These are phyloP conservation scores for Caranx ignobilis DNA, from an alignment of 2,113 vertebrate genomes.

Conservation along the genomic window DNA sequence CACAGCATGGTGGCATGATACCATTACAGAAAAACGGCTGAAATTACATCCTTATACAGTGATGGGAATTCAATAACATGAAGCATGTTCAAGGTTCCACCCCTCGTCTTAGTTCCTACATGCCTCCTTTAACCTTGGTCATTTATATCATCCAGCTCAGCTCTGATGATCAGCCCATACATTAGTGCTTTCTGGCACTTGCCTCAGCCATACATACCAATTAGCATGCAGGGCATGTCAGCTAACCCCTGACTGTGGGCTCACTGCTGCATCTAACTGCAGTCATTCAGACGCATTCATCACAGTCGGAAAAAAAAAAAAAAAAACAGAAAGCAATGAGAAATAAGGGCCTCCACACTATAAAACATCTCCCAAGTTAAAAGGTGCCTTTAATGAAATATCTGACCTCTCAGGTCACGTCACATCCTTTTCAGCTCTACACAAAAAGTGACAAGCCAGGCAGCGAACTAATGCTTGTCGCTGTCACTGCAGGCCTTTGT, in stretches of 20 bases:
- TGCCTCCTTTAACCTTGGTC: slow-evolving; percentile 41
- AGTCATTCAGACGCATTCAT: slow-evolving; percentile 45
- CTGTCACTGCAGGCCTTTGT: slow-evolving; percentile 19
- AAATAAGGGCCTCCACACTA: background rate
- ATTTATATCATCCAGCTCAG: slow-evolving; percentile 30
- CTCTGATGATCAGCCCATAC: slow-evolving; percentile 42
- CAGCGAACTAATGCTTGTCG: slow-evolving; percentile 19
- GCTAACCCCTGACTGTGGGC: slow-evolving; percentile 32
- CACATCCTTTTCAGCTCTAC: slow-evolving; percentile 18
- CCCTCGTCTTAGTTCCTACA: slow-evolving; percentile 24
- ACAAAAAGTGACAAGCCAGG: slow-evolving; percentile 39
- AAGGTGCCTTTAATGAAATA: slow-evolving; percentile 49
- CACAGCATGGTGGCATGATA: background rate
- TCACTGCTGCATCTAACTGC: slow-evolving; percentile 36
- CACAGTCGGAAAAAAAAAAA: slow-evolving; percentile 13
- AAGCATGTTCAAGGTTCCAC: slow-evolving; percentile 22
- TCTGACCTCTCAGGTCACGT: background rate
- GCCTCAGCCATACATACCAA: slow-evolving; percentile 9
- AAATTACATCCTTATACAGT: slow-evolving; percentile 24
- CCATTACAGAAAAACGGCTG: slow-evolving; percentile 1
- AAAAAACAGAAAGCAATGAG: background rate
- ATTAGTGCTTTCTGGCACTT: slow-evolving; percentile 23
- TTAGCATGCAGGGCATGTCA: slow-evolving; percentile 55
- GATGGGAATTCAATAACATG: slow-evolving; percentile 28
- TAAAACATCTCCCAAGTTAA: slow-evolving; percentile 33